Percentiles rank a stretch among this genome's conserved stretches.
These are phyloP conservation scores for Merluccius polli DNA, from an alignment of 2,797 vertebrate species.

Conservation along the genomic window DNA sequence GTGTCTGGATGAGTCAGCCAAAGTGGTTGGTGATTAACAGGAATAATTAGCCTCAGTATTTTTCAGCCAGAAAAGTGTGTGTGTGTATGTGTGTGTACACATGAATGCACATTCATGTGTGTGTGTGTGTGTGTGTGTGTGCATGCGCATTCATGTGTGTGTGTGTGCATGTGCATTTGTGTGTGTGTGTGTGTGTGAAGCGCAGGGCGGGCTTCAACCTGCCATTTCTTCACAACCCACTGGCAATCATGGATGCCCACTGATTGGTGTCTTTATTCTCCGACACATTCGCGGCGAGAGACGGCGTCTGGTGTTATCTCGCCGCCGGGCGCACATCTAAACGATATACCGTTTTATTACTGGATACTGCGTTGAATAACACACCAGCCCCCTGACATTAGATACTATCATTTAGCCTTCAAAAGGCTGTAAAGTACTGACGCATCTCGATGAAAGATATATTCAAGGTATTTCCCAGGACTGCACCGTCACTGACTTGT, in stretches of 20 bases:
- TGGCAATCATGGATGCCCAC: slow-evolving; percentile 46
- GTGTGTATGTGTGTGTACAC: slow-evolving; percentile 24
- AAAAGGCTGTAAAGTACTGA: too few species aligned
- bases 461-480: too few species aligned
- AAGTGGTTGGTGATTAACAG: slow-evolving; percentile 53
- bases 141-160: not conserved
- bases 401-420: too few species aligned
- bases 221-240: slow-evolving; percentile 51
- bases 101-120: slow-evolving; percentile 28
- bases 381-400: not conserved
- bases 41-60: slow-evolving; percentile 62
- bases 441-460: too few species aligned
- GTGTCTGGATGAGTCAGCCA: slow-evolving; percentile 52
- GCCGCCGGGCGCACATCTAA: slow-evolving; percentile 33
- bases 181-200: not conserved
- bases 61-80: slow-evolving; percentile 38
- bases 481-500: too few species aligned
- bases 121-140: slow-evolving; percentile 1
- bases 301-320: slow-evolving; percentile 37
- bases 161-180: not conserved
- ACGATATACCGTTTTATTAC: slow-evolving; percentile 1
- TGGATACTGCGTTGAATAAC: slow-evolving; percentile 2
- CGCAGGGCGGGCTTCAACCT: slow-evolving; percentile 31
- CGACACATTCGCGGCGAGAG: slow-evolving; percentile 28
- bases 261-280: slow-evolving; percentile 50